A percentile compares a stretch with the other conserved stretches of the same genome.
Evolutionary conservation across 2,797 vertebrate genomes (phyloP).

Genomic region (Mormyrops attenuatus): DNA sequence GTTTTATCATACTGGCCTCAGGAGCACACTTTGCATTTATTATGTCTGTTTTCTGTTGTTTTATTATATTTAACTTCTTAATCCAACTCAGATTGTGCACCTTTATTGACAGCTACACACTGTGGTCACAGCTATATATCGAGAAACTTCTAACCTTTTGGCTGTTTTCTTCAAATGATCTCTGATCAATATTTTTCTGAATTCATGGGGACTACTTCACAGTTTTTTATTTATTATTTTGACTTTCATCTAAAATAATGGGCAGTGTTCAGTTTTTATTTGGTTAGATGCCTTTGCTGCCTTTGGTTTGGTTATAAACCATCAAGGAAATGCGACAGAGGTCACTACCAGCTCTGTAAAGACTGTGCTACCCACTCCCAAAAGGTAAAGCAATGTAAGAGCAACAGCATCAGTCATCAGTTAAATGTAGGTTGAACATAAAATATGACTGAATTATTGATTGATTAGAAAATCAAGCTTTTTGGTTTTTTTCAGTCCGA

Average conservation of each 20-base stretch:
- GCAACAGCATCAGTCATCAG: not conserved
- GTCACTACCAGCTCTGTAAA: not conserved
- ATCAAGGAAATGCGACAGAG: not conserved
- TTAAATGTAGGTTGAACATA: not conserved
- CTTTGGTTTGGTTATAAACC: not conserved
- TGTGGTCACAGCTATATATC: not conserved
- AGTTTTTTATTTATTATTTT: not conserved
- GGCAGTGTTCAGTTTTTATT: not conserved
- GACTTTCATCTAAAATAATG: not conserved
- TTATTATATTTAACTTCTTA: not conserved
- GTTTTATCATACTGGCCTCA: not conserved
- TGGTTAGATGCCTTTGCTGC: not conserved
- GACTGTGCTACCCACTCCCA: not conserved
- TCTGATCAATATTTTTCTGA: not conserved
- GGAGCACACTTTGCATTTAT: not conserved
- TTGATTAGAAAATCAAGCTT: not conserved
- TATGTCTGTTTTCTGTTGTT: not conserved
- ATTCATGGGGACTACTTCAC: not conserved
- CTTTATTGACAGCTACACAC: not conserved
- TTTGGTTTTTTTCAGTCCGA: not conserved
- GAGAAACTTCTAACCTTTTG: not conserved
- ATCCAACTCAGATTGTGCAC: not conserved
- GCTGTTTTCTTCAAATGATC: not conserved
- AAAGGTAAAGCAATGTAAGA: not conserved
- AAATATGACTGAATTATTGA: not conserved